Percentiles rank a stretch among this genome's conserved stretches.
phyloP scores from a whole-genome alignment of 2,888 invertebrate genomes.

The Cryptophagus acutangulus region DNA sequence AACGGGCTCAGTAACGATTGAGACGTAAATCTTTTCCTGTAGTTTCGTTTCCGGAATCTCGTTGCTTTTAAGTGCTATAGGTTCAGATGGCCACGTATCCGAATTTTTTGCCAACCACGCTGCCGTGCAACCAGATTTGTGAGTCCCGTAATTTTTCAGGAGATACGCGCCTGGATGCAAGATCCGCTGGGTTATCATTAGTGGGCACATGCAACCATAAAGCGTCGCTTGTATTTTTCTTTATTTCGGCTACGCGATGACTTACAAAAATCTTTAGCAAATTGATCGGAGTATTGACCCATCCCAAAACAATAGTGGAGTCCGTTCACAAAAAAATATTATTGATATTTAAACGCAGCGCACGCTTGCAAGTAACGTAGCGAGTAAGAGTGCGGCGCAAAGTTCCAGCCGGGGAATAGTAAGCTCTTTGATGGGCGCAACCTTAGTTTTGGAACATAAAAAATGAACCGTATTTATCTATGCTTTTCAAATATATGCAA shows the following conservation, averaged over 20 bases:
- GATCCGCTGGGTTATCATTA: slow-evolving; percentile 10
- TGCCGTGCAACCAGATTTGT: background rate
- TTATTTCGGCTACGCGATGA: slow-evolving; percentile 7
- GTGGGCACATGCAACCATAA: slow-evolving; percentile 10
- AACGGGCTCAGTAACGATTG: no score
- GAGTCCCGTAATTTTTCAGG: background rate
- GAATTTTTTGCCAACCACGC: background rate
- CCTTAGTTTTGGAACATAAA: slow-evolving; percentile 16
- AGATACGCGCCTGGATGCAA: slow-evolving; percentile 7
- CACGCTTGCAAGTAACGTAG: slow-evolving; percentile 10
- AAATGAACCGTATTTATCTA: slow-evolving; percentile 6
- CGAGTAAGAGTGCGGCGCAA: slow-evolving; percentile 17
- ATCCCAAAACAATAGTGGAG: slow-evolving; percentile 6
- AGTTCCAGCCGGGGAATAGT: slow-evolving; percentile 20
- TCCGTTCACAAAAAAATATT: slow-evolving; percentile 8
- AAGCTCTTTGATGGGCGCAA: slow-evolving; percentile 18
- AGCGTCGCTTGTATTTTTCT: background rate
- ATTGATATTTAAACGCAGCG: slow-evolving; percentile 10
- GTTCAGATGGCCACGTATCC: background rate
- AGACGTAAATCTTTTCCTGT: no score
- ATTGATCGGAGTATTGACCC: slow-evolving; percentile 5
- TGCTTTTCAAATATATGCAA: slow-evolving; percentile 13
- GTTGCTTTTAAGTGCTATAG: no score
- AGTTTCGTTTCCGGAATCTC: no score
- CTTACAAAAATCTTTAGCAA: slow-evolving; percentile 8